Conservation (phyloP, 1,140 invertebrate species). For the Leucophenga varia region DNA sequence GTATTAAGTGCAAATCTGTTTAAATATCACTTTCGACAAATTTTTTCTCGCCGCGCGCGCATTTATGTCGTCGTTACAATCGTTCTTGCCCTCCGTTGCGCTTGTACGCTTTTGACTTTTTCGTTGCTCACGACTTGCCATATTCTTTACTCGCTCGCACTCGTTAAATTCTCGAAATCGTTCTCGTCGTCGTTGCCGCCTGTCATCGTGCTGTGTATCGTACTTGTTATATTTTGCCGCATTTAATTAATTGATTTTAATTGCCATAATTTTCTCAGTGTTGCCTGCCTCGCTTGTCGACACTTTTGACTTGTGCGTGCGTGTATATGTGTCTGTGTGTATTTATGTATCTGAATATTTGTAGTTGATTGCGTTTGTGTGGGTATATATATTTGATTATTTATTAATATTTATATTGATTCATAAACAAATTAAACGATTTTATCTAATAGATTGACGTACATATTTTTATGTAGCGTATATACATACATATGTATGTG, state of each 20-base stretch:
- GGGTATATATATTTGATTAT: constrained; percentile 18
- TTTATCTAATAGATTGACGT: too few relatives aligned
- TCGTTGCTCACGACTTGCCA: too few relatives aligned
- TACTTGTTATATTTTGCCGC: constrained; percentile 23
- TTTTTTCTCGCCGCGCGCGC: constrained; percentile 12
- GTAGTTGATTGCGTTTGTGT: constrained; percentile 4
- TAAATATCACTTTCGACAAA: constrained; percentile 30
- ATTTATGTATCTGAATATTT: too few relatives aligned
- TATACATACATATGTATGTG: too few relatives aligned
- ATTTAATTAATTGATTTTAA: constrained; percentile 55
- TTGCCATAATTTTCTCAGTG: constrained; percentile 53
- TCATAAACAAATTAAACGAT: constrained; percentile 52
- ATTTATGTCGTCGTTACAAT: too few relatives aligned
- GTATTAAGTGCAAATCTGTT: constrained; percentile 50
- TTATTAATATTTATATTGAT: constrained; percentile 45
- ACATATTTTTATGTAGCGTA: too few relatives aligned
- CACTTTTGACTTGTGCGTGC: background rate
- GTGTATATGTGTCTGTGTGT: background rate
- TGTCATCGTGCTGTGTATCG: constrained; percentile 16
- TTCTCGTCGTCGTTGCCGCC: constrained; percentile 15
- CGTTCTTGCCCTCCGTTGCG: too few relatives aligned
- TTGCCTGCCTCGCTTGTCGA: constrained; percentile 17
- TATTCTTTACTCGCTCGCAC: constrained; percentile 6
- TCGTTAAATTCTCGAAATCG: background rate
- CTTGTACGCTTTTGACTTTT: too few relatives aligned